Conservation (phyloP, 37 sponge, comb jelly and placozoan species). For the Cliona cf. orientalis region DNA sequence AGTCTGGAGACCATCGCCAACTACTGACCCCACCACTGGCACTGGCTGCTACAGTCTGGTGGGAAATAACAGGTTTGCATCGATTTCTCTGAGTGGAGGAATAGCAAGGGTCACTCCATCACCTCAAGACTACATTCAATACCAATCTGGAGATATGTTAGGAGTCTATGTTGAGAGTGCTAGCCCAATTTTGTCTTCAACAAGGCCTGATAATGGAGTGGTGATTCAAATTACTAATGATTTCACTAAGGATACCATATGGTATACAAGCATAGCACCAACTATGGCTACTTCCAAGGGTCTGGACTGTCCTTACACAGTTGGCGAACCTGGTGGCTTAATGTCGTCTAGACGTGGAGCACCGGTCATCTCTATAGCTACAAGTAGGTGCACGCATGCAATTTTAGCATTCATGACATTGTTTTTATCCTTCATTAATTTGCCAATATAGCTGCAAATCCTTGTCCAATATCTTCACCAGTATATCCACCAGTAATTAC, state of each 20-base stretch:
- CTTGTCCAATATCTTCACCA: no score
- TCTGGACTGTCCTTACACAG: slow-evolving; percentile 8
- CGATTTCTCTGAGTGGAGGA: not conserved
- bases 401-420: no score
- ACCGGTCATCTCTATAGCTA: slow-evolving; percentile 29
- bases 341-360: slow-evolving; percentile 12
- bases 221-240: not conserved
- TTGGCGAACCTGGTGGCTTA: not conserved
- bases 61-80: slow-evolving; percentile 17
- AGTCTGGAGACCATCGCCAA: slow-evolving; percentile 51
- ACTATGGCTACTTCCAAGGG: not conserved
- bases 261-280: not conserved
- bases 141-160: slow-evolving; percentile 51
- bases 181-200: no score
- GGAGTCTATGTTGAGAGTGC: slow-evolving; percentile 22
- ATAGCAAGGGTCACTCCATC: slow-evolving; percentile 4
- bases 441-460: no score
- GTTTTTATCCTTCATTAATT: no score
- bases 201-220: not conserved
- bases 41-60: slow-evolving; percentile 21
- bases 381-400: no score
- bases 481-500: no score
- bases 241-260: not conserved
- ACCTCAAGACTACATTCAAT: slow-evolving; percentile 4
- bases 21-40: not conserved